Evolutionary conservation across 2,113 vertebrate species (phyloP).

Genomic region (Hymenochirus boettgeri): DNA sequence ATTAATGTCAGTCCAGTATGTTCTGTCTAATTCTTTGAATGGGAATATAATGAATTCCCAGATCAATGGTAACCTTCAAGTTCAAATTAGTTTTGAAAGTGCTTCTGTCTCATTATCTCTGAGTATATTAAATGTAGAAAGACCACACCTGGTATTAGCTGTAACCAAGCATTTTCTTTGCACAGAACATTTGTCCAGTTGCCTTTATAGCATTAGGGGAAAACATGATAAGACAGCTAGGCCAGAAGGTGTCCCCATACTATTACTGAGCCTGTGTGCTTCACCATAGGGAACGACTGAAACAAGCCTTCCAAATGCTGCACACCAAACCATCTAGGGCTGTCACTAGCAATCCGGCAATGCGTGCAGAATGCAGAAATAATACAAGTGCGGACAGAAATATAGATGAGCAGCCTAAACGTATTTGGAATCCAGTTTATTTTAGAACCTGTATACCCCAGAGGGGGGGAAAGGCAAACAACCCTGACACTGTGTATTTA

Average conservation of each 20-base stretch:
- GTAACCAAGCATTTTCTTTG: slow-evolving; percentile 4
- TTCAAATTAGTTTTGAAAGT: too few relatives aligned
- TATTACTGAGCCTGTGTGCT: slow-evolving; percentile 23
- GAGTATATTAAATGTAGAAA: too few relatives aligned
- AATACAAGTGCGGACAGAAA: slow-evolving; percentile 25
- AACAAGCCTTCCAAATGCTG: background rate
- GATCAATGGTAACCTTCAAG: too few relatives aligned
- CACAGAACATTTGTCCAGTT: slow-evolving; percentile 24
- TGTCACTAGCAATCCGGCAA: slow-evolving; percentile 29
- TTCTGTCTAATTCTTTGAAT: too few relatives aligned
- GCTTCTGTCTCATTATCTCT: too few relatives aligned
- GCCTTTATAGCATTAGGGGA: slow-evolving; percentile 7
- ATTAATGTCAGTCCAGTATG: too few relatives aligned
- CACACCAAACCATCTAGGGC: slow-evolving; percentile 12
- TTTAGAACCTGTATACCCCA: slow-evolving; percentile 31
- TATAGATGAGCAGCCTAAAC: slow-evolving; percentile 31
- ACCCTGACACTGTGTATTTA: slow-evolving; percentile 28
- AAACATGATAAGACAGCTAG: slow-evolving; percentile 32
- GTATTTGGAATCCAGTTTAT: slow-evolving; percentile 36
- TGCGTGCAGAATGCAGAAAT: slow-evolving; percentile 5
- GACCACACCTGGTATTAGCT: too few relatives aligned
- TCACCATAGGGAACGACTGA: slow-evolving; percentile 13
- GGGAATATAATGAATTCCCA: too few relatives aligned
- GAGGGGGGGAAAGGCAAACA: slow-evolving; percentile 15
- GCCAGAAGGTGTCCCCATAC: slow-evolving; percentile 22